Percentiles rank a stretch among this genome's conserved stretches.
Conservation (phyloP, 2,113 vertebrate species). For the Tympanuchus pallidicinctus region DNA sequence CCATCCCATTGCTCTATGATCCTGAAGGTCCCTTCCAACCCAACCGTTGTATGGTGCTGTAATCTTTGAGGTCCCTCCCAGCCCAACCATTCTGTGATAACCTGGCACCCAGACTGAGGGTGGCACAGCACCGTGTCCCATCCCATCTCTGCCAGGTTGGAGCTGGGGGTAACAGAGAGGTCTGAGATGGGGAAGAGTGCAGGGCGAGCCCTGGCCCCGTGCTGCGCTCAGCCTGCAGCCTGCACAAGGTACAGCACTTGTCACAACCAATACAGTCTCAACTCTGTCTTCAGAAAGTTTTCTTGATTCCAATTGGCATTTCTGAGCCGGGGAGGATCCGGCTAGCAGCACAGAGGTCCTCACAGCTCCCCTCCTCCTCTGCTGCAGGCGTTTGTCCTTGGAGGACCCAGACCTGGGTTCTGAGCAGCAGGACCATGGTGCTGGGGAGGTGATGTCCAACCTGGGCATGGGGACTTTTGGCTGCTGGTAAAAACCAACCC, state of each 20-base stretch:
- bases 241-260: not conserved
- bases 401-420: not conserved
- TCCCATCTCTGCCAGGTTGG: too few relatives aligned
- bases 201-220: not conserved
- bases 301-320: not conserved
- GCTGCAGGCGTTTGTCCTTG: rapidly evolving
- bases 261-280: not conserved
- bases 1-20: too few relatives aligned
- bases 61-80: too few relatives aligned
- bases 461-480: not conserved
- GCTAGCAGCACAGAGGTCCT: not conserved
- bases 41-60: too few relatives aligned
- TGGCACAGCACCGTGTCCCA: too few relatives aligned
- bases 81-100: too few relatives aligned
- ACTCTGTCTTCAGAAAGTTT: rapidly evolving
- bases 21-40: too few relatives aligned
- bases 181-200: not conserved
- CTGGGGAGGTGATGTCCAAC: not conserved
- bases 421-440: rapidly evolving
- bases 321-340: not conserved
- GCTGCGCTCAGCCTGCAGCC: not conserved
- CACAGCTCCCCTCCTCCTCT: not conserved
- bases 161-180: not conserved
- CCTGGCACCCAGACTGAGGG: too few relatives aligned
- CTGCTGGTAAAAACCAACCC: not conserved